Base-by-base conservation (phyloP, 2,888 invertebrate genomes). In the Pilophorus perplexus region DNA sequence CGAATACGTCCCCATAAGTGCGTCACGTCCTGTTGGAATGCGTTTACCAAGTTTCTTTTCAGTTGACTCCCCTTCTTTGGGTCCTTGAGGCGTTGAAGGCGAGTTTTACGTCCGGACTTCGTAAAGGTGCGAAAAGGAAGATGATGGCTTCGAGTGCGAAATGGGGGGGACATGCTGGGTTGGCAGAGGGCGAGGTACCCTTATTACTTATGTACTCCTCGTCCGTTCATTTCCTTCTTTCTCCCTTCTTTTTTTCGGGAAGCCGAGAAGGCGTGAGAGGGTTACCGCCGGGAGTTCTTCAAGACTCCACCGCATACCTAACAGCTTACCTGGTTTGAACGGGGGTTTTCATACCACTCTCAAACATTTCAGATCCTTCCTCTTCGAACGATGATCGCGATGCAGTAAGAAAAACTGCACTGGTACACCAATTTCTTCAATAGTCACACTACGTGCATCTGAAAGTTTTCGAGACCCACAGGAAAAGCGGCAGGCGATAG, bases 181-280 rank as follows among this genome's bases (percentile, higher is more conserved):
- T 46, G 46, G n/a, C n/a, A 46, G 12, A 38, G 16, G 22, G 55
- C 22, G 33, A 55, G 55, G 28, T 55, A 33, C 22, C 22, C 37
- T 37, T 52, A 55, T 55, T 55, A 37, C 55, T 55, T 55, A 55
- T 55, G 55, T 55, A 55, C 55, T 22, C 28, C 55, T 37, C 55
- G 55, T 55, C 37, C 38, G 37, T 55, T 55, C 55, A 55, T 55
- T 55, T 55, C 55, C 37, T 37, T 37, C 37, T 28, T 55, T 38
- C 20, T 16, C 55, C 22, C 37, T 20, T 55, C 10, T 25, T 14
- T 14, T 6, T 3, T 38, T 38, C n/a, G 38, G 2, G 38, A 38
- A 14, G 38, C n/a, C n/a, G 6, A 6, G 38, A 6, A 3, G 2
- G 38, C 3, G 6, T n/a, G 38, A 38, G 38, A 3, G 46, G 46